Base-by-base conservation (phyloP, 2,797 vertebrate genomes). In the Poecilia wingei region DNA sequence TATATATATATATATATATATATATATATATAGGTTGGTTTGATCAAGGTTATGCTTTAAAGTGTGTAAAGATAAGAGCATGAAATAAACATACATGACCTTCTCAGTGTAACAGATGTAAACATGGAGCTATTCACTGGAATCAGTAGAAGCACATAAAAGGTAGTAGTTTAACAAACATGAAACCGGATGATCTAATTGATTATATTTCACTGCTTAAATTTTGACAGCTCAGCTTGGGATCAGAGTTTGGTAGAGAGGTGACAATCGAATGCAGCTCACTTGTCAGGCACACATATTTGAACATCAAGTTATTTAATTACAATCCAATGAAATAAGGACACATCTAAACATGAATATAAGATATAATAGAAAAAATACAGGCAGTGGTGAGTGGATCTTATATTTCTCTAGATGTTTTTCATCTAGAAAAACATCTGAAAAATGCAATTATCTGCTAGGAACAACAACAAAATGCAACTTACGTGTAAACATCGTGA, bases 401-500 rank as follows among this genome's bases (percentile, higher is more conserved):
- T 64, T 31, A 36, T 2, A 64, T 64, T 64, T 64, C 18, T 64
- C 3, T 6, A 36, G 1, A 14, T 33, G 16, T 8, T 64, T 36
- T 64, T 64, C 16, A 41, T 41, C 39, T 41, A 41, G 14, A 64
- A 61, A 18, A 33, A 61, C 31, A 31, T 61, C 3, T 53, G 51
- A 53, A 25, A 9, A 53, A 25, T 53, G 22, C 8, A 25, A 53
- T 53, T 25, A 28, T 25, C 41, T 45, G 1, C 13, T 46, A 31
- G 76, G 2, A 78, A 74, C 18, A 82, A 74, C 1, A 12, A 73
- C 33, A 70, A 76, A 75, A 49, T 6, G 41, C 41, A 84, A 98
- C 98, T 99, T 94, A 99, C 98, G 98, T 88, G 98, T 99, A 93
- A 99, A 99, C 98, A 99, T 99, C 20, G 98, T 99, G 78, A 99